Evolutionary conservation across 2,113 vertebrate species (phyloP).

Genomic region (Panthera tigris): DNA sequence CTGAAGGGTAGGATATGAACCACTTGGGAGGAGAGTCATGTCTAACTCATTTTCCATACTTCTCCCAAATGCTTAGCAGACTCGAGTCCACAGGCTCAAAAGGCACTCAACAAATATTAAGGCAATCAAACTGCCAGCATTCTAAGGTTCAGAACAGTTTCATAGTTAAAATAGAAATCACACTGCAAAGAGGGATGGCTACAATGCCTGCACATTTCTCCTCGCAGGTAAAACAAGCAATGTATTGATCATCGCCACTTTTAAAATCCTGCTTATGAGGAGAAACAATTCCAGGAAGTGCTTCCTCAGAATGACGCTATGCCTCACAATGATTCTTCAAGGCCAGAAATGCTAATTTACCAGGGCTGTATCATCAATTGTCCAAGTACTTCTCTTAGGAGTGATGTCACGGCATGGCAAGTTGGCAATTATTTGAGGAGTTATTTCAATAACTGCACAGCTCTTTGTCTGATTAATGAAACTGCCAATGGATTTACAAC

Average conservation of each 20-base stretch:
- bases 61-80: neutral
- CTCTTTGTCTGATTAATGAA: conserved; percentile 80
- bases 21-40: neutral
- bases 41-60: neutral
- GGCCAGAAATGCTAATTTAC: conserved; percentile 65
- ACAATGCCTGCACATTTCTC: neutral
- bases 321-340: conserved; percentile 53
- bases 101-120: neutral
- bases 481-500: conserved; percentile 67
- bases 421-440: conserved; percentile 68
- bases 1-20: neutral
- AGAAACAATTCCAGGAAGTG: conserved; percentile 31
- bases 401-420: conserved; percentile 44
- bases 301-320: neutral
- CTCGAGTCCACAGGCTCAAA: neutral
- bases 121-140: neutral
- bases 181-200: neutral
- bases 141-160: neutral
- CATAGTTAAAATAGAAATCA: neutral
- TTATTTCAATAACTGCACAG: conserved; percentile 74
- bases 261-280: conserved; percentile 18
- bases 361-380: conserved; percentile 37
- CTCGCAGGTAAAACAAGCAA: neutral
- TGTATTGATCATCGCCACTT: conserved; percentile 22
- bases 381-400: neutral